Conservation (phyloP, 1,140 invertebrate genomes). For the Orius insidiosus region DNA sequence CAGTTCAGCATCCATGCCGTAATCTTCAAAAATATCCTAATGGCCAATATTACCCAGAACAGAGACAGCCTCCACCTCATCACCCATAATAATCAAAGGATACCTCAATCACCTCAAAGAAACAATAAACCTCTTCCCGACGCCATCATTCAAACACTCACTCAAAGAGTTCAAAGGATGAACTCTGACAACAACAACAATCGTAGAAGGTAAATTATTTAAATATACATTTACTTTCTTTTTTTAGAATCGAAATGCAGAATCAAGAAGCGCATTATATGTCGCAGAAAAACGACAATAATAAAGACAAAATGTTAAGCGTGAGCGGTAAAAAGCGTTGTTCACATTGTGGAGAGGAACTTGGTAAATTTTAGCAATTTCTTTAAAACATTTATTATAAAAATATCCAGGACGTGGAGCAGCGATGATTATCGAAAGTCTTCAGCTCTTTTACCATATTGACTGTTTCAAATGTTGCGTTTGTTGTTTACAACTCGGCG, state of each 20-base stretch:
- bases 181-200: conserved; percentile 15
- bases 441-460: conserved; percentile 90
- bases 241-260: background rate
- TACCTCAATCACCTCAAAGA: conserved; percentile 6
- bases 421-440: conserved; percentile 93
- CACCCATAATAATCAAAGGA: conserved; percentile 3
- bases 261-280: background rate
- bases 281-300: conserved; percentile 7
- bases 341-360: conserved; percentile 81
- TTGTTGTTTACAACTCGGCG: conserved; percentile 81
- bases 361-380: conserved; percentile 45
- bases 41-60: conserved; percentile 7
- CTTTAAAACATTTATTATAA: conserved; percentile 3
- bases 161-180: conserved; percentile 44
- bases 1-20: background rate
- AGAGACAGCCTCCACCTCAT: conserved; percentile 11
- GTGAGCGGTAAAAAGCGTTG: conserved; percentile 91
- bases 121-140: conserved; percentile 43
- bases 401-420: conserved; percentile 69
- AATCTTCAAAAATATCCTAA: background rate
- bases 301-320: conserved; percentile 56
- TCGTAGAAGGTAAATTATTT: conserved; percentile 22
- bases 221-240: background rate
- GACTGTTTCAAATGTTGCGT: conserved; percentile 96
- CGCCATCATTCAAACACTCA: conserved; percentile 50